Evolutionary conservation across 2,113 vertebrate species (phyloP), one percentile per base, ranked within the genome.

Genomic region (Telmatochromis brichardi): DNA sequence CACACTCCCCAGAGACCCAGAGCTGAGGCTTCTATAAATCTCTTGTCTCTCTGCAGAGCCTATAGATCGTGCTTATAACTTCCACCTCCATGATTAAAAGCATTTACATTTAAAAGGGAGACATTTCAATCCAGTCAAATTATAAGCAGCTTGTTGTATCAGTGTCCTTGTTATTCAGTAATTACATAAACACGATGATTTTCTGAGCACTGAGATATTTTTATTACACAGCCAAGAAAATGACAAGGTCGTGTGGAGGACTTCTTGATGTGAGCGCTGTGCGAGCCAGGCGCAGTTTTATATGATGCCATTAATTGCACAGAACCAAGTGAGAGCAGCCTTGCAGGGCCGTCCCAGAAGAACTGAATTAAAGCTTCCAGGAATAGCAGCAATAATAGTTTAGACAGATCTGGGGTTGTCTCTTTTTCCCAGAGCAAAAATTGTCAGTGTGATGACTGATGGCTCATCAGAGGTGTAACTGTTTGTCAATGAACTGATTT

Each of bases 1-100:
- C 96, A 93, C 88, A 12, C 91, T 94, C 92, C 87, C 90, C 51
- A 90, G 93, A 94, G 91, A 94, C 91, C 73, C 37, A 80, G 71
- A 92, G 90, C 92, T 88, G 90, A 87, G 80, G 91, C 91, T 84
- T 90, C 82, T 93, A 89, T 95, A 94, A 89, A 94, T 94, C 88
- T 94, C 82, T 28, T 81, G 79, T 94, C 91, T 88, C 88, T 85
- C 81, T 71, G 82, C 53, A 21, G 78, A 71, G 85, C 86, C 86
- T 91, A 92, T 89, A 88, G 85, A 86, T 10, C 6, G 51, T 26
- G 11, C 28, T 81, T 80, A 88, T 88, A 82, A 91, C 83, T 87
- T 42, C 35, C 47, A 40, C 51, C 50, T 79, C 21, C 42, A 45
- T 28, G 9, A 42, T 83, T 84, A 68, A 73, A 71, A 21, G 28